A percentile compares a stretch with the other conserved stretches of the same genome.
Evolutionary conservation across 23 tunicate species (phyloP).

Genomic region (Ciona savignyi): DNA sequence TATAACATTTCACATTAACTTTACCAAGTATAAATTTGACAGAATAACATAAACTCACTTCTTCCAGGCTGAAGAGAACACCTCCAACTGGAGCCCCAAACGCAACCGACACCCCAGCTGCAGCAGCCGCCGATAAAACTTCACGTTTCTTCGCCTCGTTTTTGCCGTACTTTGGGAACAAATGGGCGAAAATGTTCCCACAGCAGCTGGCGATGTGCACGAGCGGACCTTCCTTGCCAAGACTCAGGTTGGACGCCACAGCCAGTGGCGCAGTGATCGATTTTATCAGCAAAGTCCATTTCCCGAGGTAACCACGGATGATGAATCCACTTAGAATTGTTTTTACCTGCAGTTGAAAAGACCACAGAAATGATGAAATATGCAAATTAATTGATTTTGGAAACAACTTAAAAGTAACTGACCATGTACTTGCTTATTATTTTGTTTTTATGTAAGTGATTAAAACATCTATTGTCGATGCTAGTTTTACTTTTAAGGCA

Average conservation of each 20-base stretch:
- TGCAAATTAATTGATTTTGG: too few species aligned
- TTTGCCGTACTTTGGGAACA: conserved; percentile 92
- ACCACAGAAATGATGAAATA: background rate
- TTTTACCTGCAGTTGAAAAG: conserved; percentile 56
- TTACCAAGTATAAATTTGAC: background rate
- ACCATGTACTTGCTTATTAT: too few species aligned
- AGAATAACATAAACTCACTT: conserved; percentile 32
- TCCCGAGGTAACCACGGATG: conserved; percentile 89
- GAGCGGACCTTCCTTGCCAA: conserved; percentile 96
- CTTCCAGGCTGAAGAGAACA: conserved; percentile 96
- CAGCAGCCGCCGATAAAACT: conserved; percentile 93
- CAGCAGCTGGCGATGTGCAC: conserved; percentile 94
- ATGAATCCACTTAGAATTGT: conserved; percentile 91
- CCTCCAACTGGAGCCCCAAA: conserved; percentile 99
- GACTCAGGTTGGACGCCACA: conserved; percentile 76
- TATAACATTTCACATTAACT: too few species aligned
- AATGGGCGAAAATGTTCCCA: conserved; percentile 82
- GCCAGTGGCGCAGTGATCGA: conserved; percentile 77
- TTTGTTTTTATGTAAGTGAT: too few species aligned
- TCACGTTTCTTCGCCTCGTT: conserved; percentile 94
- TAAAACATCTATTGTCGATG: too few species aligned
- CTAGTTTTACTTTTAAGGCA: too few species aligned
- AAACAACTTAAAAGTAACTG: too few species aligned
- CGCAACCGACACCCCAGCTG: conserved; percentile 97
- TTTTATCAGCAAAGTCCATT: conserved; percentile 83